These are phyloP conservation scores for Anticlea derivata DNA, from an alignment of 2,888 invertebrate species.

Conservation along the genomic window DNA sequence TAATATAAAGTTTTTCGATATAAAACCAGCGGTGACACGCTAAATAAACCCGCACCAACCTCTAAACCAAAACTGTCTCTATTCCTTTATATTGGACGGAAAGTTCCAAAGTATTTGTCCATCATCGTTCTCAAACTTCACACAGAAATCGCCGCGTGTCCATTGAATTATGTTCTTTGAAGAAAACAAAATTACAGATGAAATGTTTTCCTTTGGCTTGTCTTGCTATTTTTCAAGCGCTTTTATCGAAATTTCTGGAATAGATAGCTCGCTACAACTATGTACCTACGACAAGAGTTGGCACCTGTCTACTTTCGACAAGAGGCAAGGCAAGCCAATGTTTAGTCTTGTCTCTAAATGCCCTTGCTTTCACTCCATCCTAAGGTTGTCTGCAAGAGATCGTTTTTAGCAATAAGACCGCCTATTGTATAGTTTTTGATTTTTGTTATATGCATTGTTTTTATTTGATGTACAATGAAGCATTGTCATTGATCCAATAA, in stretches of 20 bases:
- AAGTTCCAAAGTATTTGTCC: slow-evolving; percentile 48
- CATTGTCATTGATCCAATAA: no score
- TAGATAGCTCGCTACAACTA: not conserved
- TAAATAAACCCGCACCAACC: slow-evolving; percentile 44
- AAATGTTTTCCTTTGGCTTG: slow-evolving; percentile 28
- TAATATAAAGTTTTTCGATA: slow-evolving; percentile 45
- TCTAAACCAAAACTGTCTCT: slow-evolving; percentile 43
- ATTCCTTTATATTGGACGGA: slow-evolving; percentile 45
- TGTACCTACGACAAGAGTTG: no score
- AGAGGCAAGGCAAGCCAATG: no score
- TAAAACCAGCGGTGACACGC: slow-evolving; percentile 35
- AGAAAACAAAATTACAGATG: slow-evolving; percentile 28
- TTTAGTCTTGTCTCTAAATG: no score
- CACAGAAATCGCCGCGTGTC: slow-evolving; percentile 38
- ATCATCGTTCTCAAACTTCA: slow-evolving; percentile 42
- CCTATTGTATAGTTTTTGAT: no score
- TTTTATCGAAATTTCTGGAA: slow-evolving; percentile 19
- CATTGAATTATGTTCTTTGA: slow-evolving; percentile 37
- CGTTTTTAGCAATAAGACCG: no score
- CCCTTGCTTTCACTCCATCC: no score
- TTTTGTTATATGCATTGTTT: no score
- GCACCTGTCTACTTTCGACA: no score
- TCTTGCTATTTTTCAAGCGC: slow-evolving; percentile 8
- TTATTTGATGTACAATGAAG: no score
- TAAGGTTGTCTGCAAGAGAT: no score